These are phyloP conservation scores for Siphlonurus alternatus DNA, from an alignment of 2,888 invertebrate species.

Conservation along the genomic window DNA sequence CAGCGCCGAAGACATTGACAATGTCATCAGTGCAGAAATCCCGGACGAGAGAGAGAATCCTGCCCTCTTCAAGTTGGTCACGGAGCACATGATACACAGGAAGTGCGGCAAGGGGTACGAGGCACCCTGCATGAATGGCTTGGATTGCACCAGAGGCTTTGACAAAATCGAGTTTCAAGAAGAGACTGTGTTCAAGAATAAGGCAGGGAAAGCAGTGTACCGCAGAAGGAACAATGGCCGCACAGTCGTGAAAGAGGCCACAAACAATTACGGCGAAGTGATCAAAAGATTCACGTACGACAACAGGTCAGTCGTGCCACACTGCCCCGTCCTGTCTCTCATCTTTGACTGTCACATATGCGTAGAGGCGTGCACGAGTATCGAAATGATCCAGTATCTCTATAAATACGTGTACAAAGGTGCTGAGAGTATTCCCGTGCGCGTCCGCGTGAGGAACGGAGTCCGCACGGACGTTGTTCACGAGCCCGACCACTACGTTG, in stretches of 20 bases:
- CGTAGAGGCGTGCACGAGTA: conserved; percentile 17
- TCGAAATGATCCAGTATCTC: not conserved
- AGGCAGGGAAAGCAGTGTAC: conserved; percentile 17
- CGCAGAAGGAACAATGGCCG: conserved; percentile 18
- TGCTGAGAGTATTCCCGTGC: too few relatives aligned
- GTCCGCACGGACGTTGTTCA: too few relatives aligned
- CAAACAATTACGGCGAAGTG: too few relatives aligned
- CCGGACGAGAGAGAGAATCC: too few relatives aligned
- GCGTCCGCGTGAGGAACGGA: too few relatives aligned
- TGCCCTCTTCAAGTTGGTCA: too few relatives aligned
- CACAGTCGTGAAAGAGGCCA: conserved; percentile 19
- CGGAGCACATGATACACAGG: conserved; percentile 16
- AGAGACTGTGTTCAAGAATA: conserved; percentile 14
- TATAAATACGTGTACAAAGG: not conserved
- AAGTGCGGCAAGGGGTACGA: too few relatives aligned
- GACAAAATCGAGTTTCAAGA: too few relatives aligned
- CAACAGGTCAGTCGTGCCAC: conserved; percentile 24
- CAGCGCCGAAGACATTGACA: conserved; percentile 13
- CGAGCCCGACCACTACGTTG: too few relatives aligned
- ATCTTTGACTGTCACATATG: conserved; percentile 24
- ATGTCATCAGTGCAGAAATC: conserved; percentile 14
- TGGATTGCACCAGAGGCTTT: too few relatives aligned
- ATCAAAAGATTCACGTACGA: too few relatives aligned
- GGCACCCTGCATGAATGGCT: too few relatives aligned
- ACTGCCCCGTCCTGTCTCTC: conserved; percentile 20